phyloP scores from a whole-genome alignment of 2,797 vertebrate genomes.

The Graptemys geographica region DNA sequence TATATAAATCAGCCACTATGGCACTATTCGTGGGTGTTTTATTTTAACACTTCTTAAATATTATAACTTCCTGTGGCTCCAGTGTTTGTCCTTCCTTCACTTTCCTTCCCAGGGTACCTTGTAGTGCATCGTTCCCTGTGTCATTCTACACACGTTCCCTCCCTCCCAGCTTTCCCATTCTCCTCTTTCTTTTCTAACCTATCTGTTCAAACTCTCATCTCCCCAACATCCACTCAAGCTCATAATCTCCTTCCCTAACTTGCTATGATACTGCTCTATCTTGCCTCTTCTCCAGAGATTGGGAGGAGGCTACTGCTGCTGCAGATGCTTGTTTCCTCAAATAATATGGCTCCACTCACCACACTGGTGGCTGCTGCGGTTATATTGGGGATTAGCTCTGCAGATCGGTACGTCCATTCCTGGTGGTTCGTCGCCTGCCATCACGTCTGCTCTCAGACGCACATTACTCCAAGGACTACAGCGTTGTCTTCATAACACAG shows the following conservation, averaged over 20 bases:
- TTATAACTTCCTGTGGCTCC: neutral
- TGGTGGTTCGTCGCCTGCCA: no score
- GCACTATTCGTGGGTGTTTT: neutral
- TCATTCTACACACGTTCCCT: no score
- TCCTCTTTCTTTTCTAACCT: no score
- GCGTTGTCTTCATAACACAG: no score
- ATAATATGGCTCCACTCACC: no score
- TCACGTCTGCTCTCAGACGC: no score
- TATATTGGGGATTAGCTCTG: no score
- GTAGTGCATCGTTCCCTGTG: neutral
- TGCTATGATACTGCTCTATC: neutral
- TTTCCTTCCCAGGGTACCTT: neutral
- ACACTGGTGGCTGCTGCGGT: no score
- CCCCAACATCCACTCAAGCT: no score
- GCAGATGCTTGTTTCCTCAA: neutral
- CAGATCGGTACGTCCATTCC: no score
- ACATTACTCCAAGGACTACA: no score
- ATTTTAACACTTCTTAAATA: neutral
- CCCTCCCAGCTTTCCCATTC: neutral
- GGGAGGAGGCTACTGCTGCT: neutral
- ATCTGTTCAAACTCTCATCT: neutral
- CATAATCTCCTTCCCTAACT: neutral
- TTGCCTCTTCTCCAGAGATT: neutral
- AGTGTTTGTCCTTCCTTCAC: neutral
- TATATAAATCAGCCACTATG: neutral